A percentile compares a stretch with the other conserved stretches of the same genome.
These are phyloP conservation scores for Archips xylosteana DNA, from an alignment of 2,888 invertebrate species.

Conservation along the genomic window DNA sequence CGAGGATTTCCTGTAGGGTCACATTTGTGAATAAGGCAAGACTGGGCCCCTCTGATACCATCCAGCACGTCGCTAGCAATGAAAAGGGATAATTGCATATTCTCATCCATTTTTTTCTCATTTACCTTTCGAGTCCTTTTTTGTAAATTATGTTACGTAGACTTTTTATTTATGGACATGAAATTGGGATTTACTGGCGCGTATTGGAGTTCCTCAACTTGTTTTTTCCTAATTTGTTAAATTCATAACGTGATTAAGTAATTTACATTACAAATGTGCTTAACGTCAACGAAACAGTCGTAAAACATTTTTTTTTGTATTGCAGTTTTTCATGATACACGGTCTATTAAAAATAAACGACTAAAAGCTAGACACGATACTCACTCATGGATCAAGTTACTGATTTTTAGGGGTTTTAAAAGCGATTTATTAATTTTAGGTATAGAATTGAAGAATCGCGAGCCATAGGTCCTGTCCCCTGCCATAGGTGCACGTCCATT, in stretches of 20 bases:
- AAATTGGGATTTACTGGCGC: constrained; percentile 2
- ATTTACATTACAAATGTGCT: neutral
- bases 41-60: constrained; percentile 39
- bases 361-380: too few relatives aligned
- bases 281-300: neutral
- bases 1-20: constrained; percentile 2
- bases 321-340: too few relatives aligned
- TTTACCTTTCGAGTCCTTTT: constrained; percentile 62
- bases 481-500: too few relatives aligned
- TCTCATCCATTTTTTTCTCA: constrained; percentile 67
- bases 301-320: neutral
- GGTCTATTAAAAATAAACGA: too few relatives aligned
- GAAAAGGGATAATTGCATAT: constrained; percentile 76
- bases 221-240: neutral
- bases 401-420: too few relatives aligned
- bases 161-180: constrained; percentile 20
- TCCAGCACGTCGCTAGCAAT: constrained; percentile 55
- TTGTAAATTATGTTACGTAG: constrained; percentile 35
- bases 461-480: too few relatives aligned
- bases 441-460: too few relatives aligned
- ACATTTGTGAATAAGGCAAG: constrained; percentile 7
- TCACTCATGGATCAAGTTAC: too few relatives aligned
- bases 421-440: too few relatives aligned
- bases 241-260: constrained; percentile 1
- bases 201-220: neutral